Evolutionary conservation across 1,140 invertebrate genomes (phyloP).

Genomic region (Pseudomyrmex gracilis): DNA sequence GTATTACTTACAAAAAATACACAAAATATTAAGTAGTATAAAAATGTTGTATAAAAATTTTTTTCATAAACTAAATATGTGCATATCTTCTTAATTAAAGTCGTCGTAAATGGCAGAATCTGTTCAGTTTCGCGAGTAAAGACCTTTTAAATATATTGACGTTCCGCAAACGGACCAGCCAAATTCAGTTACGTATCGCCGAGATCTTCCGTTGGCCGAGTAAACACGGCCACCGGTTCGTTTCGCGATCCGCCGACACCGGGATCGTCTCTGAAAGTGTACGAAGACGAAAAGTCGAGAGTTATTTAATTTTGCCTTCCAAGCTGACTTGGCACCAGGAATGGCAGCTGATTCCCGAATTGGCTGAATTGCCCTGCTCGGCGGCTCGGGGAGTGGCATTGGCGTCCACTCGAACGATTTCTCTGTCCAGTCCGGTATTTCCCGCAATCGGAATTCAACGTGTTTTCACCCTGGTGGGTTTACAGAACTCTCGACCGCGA

Average conservation of each 20-base stretch:
- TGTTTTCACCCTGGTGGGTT: conserved; percentile 60
- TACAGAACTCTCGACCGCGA: conserved; percentile 60
- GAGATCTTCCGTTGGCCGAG: conserved; percentile 14
- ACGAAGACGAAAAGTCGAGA: conserved; percentile 40
- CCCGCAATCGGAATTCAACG: conserved; percentile 70
- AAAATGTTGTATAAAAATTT: neutral
- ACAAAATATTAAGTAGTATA: neutral
- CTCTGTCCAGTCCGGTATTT: conserved; percentile 52
- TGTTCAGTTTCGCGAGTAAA: conserved; percentile 13
- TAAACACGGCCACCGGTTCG: conserved; percentile 3
- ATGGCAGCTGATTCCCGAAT: conserved; percentile 71
- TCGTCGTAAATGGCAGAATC: neutral
- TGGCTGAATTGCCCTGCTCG: conserved; percentile 58
- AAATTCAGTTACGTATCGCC: conserved; percentile 39
- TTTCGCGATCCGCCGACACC: neutral
- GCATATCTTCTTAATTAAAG: neutral
- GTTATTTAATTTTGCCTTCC: conserved; percentile 77
- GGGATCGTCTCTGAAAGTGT: neutral
- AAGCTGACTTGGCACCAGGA: conserved; percentile 76
- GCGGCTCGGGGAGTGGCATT: neutral
- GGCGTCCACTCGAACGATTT: conserved; percentile 35
- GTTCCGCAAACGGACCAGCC: conserved; percentile 19
- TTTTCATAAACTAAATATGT: neutral
- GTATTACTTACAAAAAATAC: conserved; percentile 7
- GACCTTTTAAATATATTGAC: conserved; percentile 33